Conservation (phyloP, 64 coral and sea anemone genomes). For the Cladopsammia gracilis region DNA sequence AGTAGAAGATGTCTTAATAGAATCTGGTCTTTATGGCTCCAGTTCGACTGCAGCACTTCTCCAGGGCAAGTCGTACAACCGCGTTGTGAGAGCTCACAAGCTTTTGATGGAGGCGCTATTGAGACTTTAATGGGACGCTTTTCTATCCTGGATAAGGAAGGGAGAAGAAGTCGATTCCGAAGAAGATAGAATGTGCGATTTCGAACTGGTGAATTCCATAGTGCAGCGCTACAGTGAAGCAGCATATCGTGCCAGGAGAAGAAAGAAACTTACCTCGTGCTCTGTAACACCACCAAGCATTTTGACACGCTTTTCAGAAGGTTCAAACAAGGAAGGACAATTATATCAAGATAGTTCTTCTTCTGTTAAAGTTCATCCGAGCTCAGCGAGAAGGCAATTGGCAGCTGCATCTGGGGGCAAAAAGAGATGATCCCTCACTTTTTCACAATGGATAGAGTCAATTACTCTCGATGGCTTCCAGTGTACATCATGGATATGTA, state of each 20-base stretch:
- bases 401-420: neutral
- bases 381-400: neutral
- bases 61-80: neutral
- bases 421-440: neutral
- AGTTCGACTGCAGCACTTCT: neutral
- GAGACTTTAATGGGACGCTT: neutral
- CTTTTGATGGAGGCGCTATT: neutral
- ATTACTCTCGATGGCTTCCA: neutral
- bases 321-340: neutral
- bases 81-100: neutral
- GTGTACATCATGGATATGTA: no score
- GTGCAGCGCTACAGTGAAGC: neutral
- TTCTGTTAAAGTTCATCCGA: neutral
- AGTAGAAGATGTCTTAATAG: neutral
- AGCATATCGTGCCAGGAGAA: neutral
- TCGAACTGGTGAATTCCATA: neutral
- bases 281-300: neutral
- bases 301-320: neutral
- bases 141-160: neutral
- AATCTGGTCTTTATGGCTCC: neutral
- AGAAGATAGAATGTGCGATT: no score
- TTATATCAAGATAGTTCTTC: neutral
- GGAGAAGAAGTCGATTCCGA: no score
- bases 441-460: neutral
- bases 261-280: neutral